A percentile compares a stretch with the other conserved stretches of the same genome.
Conservation (phyloP, 2,797 vertebrate species). For the Dendrocincla fuliginosa region DNA sequence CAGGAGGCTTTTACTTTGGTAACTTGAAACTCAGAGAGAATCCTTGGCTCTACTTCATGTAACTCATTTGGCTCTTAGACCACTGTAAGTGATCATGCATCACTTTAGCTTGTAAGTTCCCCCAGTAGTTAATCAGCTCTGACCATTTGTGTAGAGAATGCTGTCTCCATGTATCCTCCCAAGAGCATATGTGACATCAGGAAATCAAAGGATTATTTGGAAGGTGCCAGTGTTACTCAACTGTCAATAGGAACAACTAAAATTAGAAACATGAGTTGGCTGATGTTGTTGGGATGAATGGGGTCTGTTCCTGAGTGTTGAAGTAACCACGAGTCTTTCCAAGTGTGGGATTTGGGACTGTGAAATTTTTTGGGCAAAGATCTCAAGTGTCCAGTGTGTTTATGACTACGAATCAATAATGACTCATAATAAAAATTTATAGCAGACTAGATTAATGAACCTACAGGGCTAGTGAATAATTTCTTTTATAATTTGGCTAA, state of each 20-base stretch:
- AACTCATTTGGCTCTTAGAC: neutral
- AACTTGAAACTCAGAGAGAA: neutral
- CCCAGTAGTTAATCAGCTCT: neutral
- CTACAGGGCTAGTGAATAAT: neutral
- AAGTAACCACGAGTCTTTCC: constrained; percentile 3
- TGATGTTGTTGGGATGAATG: neutral
- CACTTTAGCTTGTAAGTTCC: neutral
- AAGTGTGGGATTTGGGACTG: neutral
- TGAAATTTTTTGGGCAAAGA: neutral
- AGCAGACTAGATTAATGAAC: neutral
- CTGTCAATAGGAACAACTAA: neutral
- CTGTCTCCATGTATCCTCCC: neutral
- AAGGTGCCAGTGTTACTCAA: neutral
- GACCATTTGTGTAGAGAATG: neutral
- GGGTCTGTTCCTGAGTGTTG: neutral
- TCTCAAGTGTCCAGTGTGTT: neutral
- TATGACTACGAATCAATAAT: constrained; percentile 22
- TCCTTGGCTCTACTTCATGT: neutral
- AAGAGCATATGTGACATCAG: neutral
- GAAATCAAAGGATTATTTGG: neutral
- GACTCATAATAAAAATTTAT: neutral
- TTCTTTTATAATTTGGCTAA: constrained; percentile 9
- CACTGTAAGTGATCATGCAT: neutral
- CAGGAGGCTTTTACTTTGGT: neutral
- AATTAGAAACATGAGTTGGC: constrained; percentile 10